Evolutionary conservation across 2,113 vertebrate genomes (phyloP), one percentile per base, ranked within the genome.

Genomic region (Epinephelus cyanopodus): DNA sequence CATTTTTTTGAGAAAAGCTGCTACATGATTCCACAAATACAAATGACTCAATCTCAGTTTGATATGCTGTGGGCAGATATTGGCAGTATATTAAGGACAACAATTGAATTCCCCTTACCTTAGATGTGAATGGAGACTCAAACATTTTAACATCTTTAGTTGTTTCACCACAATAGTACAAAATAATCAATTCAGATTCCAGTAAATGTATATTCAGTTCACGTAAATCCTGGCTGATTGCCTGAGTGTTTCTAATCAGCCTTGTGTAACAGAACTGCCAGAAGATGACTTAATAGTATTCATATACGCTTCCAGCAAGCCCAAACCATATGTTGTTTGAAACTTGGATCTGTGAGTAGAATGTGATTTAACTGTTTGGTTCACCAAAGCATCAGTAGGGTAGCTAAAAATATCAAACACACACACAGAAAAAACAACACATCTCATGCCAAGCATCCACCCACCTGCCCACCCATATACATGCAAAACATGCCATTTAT

Each of bases 401-500:
- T 61, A 68, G 18, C 69, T 75, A 84, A 79, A 90, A 86, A 86
- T 74, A 81, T 60, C n/a, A 18, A 8, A 27, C 8, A 68, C 2
- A n/a, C 3, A n/a, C 33, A 65, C 37, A 45, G 19, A 76, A 61
- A 61, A 68, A 82, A 33, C 54, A 58, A 77, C 58, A 64, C 63
- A 86, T 86, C 57, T 47, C 33, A 18, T 48, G 69, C 87, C 86
- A 90, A 78, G 33, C 39, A 60, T 79, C 77, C 82, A 56, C 87
- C 87, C 73, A 90, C 87, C 78, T 90, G 79, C 77, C 84, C 84
- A 81, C 81, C 72, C 70, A 74, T 77, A 58, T 73, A 60, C 71
- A 88, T 66, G 64, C 64, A 79, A 74, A 84, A 87, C 87, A 78
- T 73, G 70, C 81, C 56, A 65, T 77, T 70, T 81, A 50, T 74